These are phyloP conservation scores for Calonectris borealis DNA, from an alignment of 2,113 vertebrate species.

Conservation along the genomic window DNA sequence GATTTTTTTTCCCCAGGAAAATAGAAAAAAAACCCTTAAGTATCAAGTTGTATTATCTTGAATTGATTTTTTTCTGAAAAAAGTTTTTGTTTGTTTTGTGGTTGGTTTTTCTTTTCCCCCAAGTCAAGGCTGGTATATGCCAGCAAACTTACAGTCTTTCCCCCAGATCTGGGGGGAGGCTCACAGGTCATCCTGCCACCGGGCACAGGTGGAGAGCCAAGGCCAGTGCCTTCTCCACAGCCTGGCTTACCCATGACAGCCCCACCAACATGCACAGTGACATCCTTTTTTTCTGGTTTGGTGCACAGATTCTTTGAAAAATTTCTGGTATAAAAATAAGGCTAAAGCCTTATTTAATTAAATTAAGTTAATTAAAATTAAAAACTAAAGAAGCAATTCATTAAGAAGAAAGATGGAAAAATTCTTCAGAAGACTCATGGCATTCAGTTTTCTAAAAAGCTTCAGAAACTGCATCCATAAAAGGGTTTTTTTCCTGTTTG, in stretches of 20 bases:
- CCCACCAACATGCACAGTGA: neutral
- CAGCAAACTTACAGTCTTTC: neutral
- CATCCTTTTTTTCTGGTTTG: neutral
- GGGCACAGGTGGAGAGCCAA: neutral
- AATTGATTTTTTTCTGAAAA: neutral
- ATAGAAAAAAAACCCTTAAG: neutral
- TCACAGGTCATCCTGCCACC: neutral
- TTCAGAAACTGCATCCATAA: neutral
- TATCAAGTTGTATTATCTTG: neutral
- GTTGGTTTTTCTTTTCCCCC: fast-evolving
- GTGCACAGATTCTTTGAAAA: neutral
- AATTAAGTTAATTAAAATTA: too few relatives aligned
- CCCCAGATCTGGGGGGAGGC: too few relatives aligned
- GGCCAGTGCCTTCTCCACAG: neutral
- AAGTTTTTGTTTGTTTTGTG: neutral
- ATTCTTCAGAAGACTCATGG: neutral
- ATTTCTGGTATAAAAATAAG: neutral
- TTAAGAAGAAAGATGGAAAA: neutral
- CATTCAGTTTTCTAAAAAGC: neutral
- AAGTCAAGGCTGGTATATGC: neutral
- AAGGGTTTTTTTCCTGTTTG: neutral
- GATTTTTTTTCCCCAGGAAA: neutral
- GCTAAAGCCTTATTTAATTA: neutral
- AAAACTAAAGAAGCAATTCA: neutral
- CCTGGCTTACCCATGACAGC: neutral